A percentile compares a stretch with the other conserved stretches of the same genome.
These are phyloP conservation scores for Erebia palarica DNA, from an alignment of 2,888 invertebrate species.

Conservation along the genomic window DNA sequence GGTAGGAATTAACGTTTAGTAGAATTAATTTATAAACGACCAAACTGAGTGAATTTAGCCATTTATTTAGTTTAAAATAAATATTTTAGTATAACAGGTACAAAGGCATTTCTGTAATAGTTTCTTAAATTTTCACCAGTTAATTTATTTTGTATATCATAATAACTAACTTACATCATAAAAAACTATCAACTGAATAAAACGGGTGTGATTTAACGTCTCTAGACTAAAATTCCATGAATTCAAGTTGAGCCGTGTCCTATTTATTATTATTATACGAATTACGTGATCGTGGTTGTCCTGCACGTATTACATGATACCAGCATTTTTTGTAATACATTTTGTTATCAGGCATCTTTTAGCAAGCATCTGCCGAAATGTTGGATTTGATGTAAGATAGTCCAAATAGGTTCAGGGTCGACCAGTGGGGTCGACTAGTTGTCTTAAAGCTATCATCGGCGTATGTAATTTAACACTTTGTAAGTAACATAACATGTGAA, in stretches of 20 bases:
- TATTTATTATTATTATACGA: constrained; percentile 39
- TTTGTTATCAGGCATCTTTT: constrained; percentile 61
- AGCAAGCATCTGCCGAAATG: constrained; percentile 73
- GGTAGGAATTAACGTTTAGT: background rate
- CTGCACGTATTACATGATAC: constrained; percentile 35
- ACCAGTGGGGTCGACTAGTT: constrained; percentile 53
- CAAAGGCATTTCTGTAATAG: too few relatives aligned
- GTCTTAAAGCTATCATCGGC: constrained; percentile 55
- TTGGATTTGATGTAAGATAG: constrained; percentile 62
- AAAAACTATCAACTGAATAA: background rate
- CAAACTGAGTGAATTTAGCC: too few relatives aligned
- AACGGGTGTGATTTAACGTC: background rate
- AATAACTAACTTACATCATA: background rate
- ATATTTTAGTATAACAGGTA: too few relatives aligned
- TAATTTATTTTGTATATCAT: background rate
- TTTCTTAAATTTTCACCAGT: background rate
- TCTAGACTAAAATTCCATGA: constrained; percentile 18
- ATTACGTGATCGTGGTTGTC: constrained; percentile 36
- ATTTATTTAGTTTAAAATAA: too few relatives aligned
- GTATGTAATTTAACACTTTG: constrained; percentile 41
- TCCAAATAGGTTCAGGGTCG: constrained; percentile 66
- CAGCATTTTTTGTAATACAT: constrained; percentile 16
- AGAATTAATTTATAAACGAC: too few relatives aligned
- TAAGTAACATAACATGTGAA: constrained; percentile 32
- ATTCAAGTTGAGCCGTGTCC: constrained; percentile 35